Conservation (phyloP, 2,113 vertebrate species). For the Genyomyrus donnyi region DNA sequence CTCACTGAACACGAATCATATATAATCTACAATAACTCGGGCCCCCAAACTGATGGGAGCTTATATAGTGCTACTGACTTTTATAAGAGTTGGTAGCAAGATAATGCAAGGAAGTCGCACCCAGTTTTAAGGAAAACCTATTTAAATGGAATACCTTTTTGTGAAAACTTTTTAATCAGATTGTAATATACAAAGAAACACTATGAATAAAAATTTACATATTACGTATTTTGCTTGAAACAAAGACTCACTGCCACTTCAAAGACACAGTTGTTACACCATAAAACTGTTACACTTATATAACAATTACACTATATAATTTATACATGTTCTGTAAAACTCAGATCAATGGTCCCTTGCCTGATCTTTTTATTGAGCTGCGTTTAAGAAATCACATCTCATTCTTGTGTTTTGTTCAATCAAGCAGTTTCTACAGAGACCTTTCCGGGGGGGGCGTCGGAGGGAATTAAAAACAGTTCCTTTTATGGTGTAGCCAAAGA, state of each 20-base stretch:
- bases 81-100: neutral
- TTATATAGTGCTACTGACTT: neutral
- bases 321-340: neutral
- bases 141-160: neutral
- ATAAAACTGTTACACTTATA: neutral
- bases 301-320: neutral
- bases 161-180: neutral
- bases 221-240: neutral
- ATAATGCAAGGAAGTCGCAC: neutral
- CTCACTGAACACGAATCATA: neutral
- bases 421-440: neutral
- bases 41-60: neutral
- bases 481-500: neutral
- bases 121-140: neutral
- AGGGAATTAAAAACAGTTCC: neutral
- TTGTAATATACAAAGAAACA: neutral
- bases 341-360: neutral
- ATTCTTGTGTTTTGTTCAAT: neutral
- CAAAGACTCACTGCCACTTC: neutral
- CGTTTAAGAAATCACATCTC: neutral
- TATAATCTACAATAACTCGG: neutral
- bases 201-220: neutral
- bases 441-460: neutral
- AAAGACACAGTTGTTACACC: neutral
- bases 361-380: neutral